These are phyloP conservation scores for Pogonomyrmex californicus DNA, from an alignment of 1,140 invertebrate species.

Conservation along the genomic window DNA sequence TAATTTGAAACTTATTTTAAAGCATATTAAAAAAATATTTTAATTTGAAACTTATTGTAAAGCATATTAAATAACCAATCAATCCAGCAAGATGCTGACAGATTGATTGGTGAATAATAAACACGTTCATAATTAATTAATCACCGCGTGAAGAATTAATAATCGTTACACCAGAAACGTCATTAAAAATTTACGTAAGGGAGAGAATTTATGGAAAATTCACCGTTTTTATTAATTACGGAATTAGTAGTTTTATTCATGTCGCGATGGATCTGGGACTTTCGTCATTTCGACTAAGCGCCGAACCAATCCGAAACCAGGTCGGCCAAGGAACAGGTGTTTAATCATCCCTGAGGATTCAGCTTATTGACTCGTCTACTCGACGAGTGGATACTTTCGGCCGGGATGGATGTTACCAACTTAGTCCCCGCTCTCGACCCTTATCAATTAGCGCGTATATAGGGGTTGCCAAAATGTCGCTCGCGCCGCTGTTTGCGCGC, in stretches of 20 bases:
- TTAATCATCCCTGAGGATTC: neutral
- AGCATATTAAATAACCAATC: slow-evolving; percentile 4
- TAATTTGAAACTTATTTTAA: neutral
- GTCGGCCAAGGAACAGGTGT: neutral
- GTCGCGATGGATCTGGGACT: too few species aligned
- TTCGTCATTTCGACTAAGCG: neutral
- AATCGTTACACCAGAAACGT: neutral
- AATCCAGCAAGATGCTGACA: neutral
- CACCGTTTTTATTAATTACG: neutral
- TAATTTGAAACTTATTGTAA: neutral
- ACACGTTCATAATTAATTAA: neutral
- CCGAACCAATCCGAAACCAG: neutral
- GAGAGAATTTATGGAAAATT: neutral
- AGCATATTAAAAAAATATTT: neutral
- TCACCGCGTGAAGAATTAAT: slow-evolving; percentile 11
- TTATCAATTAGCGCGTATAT: slow-evolving; percentile 28
- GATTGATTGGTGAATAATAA: slow-evolving; percentile 11
- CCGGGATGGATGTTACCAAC: slow-evolving; percentile 13
- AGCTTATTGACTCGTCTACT: slow-evolving; percentile 19
- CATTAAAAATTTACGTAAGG: neutral
- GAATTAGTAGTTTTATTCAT: slow-evolving; percentile 11
- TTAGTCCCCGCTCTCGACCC: slow-evolving; percentile 11
- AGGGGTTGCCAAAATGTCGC: neutral
- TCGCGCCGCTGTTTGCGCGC: neutral
- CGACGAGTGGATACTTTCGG: slow-evolving; percentile 14